phyloP scores from a whole-genome alignment of 2,113 vertebrate species.

The Tragelaphus scriptus region DNA sequence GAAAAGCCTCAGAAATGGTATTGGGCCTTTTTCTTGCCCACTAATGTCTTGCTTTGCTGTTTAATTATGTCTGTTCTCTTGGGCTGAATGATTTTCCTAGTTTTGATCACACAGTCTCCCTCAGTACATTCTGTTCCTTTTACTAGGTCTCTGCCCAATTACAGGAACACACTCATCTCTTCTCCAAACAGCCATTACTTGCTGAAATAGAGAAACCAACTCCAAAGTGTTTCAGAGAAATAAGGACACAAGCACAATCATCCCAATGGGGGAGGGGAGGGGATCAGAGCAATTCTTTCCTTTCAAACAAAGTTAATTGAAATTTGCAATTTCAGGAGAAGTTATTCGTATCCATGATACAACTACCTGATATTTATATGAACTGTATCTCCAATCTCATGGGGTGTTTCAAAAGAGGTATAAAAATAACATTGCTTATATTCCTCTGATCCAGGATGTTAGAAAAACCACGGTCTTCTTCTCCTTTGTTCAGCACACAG shows the following conservation, averaged over 20 bases:
- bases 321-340: background rate
- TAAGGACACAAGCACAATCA: background rate
- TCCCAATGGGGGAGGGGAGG: background rate
- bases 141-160: slow-evolving; percentile 35
- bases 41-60: background rate
- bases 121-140: slow-evolving; percentile 61
- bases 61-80: slow-evolving; percentile 55
- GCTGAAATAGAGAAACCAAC: slow-evolving; percentile 22
- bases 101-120: slow-evolving; percentile 60
- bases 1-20: slow-evolving; percentile 21
- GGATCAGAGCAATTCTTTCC: background rate
- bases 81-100: slow-evolving; percentile 55
- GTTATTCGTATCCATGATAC: background rate
- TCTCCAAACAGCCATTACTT: slow-evolving; percentile 23
- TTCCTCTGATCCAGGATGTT: background rate
- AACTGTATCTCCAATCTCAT: background rate
- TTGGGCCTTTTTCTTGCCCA: background rate
- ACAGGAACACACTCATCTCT: slow-evolving; percentile 19
- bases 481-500: background rate
- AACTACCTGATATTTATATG: background rate
- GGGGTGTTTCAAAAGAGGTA: background rate
- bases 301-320: background rate
- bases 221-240: slow-evolving; percentile 8
- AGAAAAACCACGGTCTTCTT: background rate
- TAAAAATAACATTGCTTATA: background rate